Evolutionary conservation across 2,888 invertebrate species (phyloP).

Genomic region (Lasioglossum figueresi): DNA sequence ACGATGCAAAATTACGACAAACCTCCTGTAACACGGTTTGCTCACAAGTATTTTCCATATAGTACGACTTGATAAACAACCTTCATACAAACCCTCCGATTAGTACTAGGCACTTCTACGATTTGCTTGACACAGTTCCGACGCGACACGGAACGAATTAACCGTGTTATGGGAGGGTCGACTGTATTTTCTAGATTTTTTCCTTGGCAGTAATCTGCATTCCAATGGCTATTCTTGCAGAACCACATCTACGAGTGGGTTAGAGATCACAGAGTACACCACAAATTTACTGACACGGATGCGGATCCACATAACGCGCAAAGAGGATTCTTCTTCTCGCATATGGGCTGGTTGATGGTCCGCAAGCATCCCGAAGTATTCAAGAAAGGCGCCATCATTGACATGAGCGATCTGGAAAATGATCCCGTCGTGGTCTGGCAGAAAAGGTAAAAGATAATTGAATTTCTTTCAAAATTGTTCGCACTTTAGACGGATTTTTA

Average conservation of each 20-base stretch:
- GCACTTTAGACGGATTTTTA: no score
- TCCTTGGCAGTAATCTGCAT: neutral
- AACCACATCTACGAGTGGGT: slow-evolving; percentile 96
- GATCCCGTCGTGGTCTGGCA: slow-evolving; percentile 95
- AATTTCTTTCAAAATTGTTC: neutral
- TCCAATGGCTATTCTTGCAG: slow-evolving; percentile 82
- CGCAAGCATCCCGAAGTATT: slow-evolving; percentile 96
- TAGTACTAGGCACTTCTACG: no score
- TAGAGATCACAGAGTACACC: slow-evolving; percentile 93
- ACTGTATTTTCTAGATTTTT: no score
- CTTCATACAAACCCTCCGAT: no score
- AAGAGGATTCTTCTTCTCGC: slow-evolving; percentile 97
- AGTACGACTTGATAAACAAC: no score
- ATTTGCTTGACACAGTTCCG: no score
- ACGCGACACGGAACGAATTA: no score
- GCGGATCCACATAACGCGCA: slow-evolving; percentile 96
- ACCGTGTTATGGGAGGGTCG: no score
- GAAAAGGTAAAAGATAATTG: slow-evolving; percentile 87
- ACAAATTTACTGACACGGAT: slow-evolving; percentile 95
- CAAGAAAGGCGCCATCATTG: slow-evolving; percentile 91
- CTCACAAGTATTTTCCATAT: no score
- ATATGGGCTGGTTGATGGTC: slow-evolving; percentile 96
- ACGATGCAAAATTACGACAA: no score
- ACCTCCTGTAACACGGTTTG: no score
- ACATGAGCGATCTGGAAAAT: slow-evolving; percentile 93